Conservation (phyloP, 2,888 invertebrate genomes). For the Acronicta psi region DNA sequence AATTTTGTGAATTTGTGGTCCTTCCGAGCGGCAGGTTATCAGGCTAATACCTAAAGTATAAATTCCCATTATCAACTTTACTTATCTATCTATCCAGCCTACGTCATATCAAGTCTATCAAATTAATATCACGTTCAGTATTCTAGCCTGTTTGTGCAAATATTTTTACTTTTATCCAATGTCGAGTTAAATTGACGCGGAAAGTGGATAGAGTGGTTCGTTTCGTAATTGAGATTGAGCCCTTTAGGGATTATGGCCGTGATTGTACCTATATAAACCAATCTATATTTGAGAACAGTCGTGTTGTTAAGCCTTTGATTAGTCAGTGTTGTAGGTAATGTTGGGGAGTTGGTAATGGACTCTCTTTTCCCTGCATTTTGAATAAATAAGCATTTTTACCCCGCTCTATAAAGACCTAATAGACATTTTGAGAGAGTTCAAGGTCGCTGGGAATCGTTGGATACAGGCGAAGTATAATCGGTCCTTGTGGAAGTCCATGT, state of each 20-base stretch:
- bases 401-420: too few species aligned
- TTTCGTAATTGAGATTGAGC: conserved; percentile 49
- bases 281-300: conserved; percentile 1
- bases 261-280: conserved; percentile 23
- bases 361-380: too few species aligned
- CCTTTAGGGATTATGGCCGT: conserved; percentile 33
- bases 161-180: conserved; percentile 29
- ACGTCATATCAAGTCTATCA: not conserved
- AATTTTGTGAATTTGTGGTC: too few species aligned
- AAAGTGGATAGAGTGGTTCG: conserved; percentile 35
- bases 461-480: too few species aligned
- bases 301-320: conserved; percentile 12
- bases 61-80: not conserved
- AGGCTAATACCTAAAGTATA: too few species aligned
- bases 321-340: not conserved
- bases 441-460: too few species aligned
- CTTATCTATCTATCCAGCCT: not conserved
- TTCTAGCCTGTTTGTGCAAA: conserved; percentile 5
- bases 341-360: too few species aligned
- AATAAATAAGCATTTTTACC: too few species aligned
- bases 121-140: not conserved
- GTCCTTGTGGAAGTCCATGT: too few species aligned
- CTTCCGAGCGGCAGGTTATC: too few species aligned
- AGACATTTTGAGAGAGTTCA: too few species aligned
- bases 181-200: conserved; percentile 15